Evolutionary conservation across 2,888 invertebrate genomes (phyloP).

Genomic region (Macaria notata): DNA sequence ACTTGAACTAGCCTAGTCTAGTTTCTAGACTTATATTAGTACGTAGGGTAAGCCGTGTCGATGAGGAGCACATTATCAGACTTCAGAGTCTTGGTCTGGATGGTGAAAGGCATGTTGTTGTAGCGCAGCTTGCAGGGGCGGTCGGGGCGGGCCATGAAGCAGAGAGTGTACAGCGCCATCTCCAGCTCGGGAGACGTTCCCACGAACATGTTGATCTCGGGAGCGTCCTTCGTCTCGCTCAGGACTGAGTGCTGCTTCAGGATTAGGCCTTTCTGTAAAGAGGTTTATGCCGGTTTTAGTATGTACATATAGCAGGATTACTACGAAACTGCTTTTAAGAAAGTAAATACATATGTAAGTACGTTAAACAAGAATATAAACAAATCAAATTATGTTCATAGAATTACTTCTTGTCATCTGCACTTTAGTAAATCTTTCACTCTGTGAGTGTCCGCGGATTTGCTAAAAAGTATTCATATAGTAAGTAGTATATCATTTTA

Average conservation of each 20-base stretch:
- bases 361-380: too few species aligned
- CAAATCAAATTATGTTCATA: too few species aligned
- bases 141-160: conserved; percentile 91
- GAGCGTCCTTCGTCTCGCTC: conserved; percentile 87
- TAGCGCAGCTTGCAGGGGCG: conserved; percentile 85
- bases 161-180: conserved; percentile 93
- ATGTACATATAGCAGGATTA: too few species aligned
- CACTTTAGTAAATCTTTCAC: too few species aligned
- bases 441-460: too few species aligned
- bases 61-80: conserved; percentile 65
- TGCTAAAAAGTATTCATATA: too few species aligned
- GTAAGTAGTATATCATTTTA: too few species aligned
- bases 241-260: conserved; percentile 88
- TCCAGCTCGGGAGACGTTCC: conserved; percentile 96
- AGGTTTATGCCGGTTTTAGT: not conserved
- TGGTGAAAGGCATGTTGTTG: conserved; percentile 69
- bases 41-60: conserved; percentile 67
- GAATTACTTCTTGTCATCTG: too few species aligned
- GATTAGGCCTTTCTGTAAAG: conserved; percentile 89
- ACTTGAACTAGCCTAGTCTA: too few species aligned
- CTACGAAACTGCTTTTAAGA: too few species aligned
- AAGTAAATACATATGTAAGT: too few species aligned
- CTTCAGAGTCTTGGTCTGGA: conserved; percentile 67
- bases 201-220: conserved; percentile 90
- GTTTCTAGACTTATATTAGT: conserved; percentile 34